Base-by-base conservation (phyloP, 92 coral and sea anemone species). In the Anthopleura xanthogrammica region DNA sequence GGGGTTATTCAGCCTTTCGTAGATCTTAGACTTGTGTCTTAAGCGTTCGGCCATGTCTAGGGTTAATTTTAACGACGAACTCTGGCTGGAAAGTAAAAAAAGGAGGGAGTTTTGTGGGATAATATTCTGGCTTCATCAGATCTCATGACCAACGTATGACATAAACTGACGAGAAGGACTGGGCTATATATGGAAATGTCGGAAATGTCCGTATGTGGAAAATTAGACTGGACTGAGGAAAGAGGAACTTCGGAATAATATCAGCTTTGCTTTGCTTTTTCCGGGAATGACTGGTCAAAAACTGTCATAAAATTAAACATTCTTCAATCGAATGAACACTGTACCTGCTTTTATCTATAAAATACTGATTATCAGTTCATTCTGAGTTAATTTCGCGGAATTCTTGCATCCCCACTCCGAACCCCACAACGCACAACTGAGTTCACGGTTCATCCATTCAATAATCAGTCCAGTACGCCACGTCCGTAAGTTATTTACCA, bases 1-100 rank as follows among this genome's bases (percentile, higher is more conserved):
- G 29, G 97, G 97, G 73, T 93, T 93, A 72, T 93, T 93, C 40
- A 93, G 86, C 60, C 94, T 84, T 83, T 93, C 97, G 75, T 83
- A 83, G 71, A 93, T 87, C 85, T 85, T 93, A 9, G 97, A 93
- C 79, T 88, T 90, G 46, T 86, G 83, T 77, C 86, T 93, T 13
- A 81, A 73, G 16, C 94, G 94, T 48, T 93, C 94, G 3, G 94
- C 94, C 97, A 93, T 93, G 55, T 50, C 76, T 39, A 19, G 13
- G 72, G 60, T 64, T 77, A 41, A 52, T 1, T 20, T n/a, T 8
- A 36, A 4, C 2, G 50, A 52, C 8, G 48, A 81, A 81, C 41
- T 43, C 12, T 20, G 19, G 50, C 66, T 64, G 12, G 40, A 52
- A 81, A 46, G 7, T 39, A 52, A 6, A 24, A 81, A 52, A 81